A percentile compares a stretch with the other conserved stretches of the same genome.
Evolutionary conservation across 2,797 vertebrate species (phyloP).

Genomic region (Manis javanica): DNA sequence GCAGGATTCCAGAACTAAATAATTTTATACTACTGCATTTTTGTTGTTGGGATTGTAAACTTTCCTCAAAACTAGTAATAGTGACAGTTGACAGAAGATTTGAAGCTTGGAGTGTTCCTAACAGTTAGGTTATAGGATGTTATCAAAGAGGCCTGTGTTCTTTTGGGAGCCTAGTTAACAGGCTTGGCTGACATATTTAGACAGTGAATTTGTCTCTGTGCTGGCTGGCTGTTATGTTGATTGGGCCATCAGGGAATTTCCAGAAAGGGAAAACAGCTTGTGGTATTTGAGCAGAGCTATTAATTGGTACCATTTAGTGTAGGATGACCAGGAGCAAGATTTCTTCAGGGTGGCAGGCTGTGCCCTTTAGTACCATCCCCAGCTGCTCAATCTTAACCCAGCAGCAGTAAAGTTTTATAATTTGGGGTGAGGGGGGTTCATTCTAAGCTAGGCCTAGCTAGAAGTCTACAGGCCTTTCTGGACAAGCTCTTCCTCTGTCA

Average conservation of each 20-base stretch:
- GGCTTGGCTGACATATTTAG: constrained; percentile 49
- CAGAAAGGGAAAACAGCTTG: constrained; percentile 64
- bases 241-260: constrained; percentile 60
- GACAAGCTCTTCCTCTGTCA: not conserved
- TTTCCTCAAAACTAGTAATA: constrained; percentile 10
- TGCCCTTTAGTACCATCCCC: not conserved
- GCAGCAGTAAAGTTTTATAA: not conserved
- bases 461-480: not conserved
- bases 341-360: not conserved
- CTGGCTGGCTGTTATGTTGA: constrained; percentile 54
- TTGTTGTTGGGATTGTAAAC: not conserved
- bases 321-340: constrained; percentile 30
- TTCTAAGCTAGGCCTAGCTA: not conserved
- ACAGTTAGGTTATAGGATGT: not conserved
- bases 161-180: constrained; percentile 55
- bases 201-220: constrained; percentile 45
- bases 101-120: not conserved
- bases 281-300: constrained; percentile 52
- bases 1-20: not conserved
- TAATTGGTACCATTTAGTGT: constrained; percentile 53
- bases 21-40: not conserved
- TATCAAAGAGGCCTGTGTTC: constrained; percentile 23
- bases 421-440: not conserved
- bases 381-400: not conserved
- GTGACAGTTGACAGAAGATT: not conserved